Conservation (phyloP, 2,888 invertebrate species). For the Apamea epomidion region DNA sequence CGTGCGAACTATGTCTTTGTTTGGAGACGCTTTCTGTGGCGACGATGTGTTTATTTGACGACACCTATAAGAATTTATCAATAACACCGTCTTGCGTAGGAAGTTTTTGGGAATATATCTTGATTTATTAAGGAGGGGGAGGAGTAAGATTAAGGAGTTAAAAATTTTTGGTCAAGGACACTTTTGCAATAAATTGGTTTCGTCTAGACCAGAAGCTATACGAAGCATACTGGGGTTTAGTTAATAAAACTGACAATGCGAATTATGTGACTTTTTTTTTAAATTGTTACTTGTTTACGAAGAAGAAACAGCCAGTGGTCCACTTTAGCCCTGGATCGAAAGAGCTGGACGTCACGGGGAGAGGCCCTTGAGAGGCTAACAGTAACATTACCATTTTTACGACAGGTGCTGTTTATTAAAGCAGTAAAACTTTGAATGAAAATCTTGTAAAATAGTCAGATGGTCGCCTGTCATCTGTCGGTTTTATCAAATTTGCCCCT, state of each 20-base stretch:
- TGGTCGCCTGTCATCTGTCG: neutral
- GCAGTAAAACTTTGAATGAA: neutral
- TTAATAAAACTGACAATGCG: neutral
- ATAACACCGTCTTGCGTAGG: constrained; percentile 43
- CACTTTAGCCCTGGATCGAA: neutral
- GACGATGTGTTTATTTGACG: constrained; percentile 75
- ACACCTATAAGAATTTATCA: constrained; percentile 71
- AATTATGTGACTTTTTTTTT: neutral
- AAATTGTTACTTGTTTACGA: neutral
- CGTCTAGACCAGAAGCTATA: neutral
- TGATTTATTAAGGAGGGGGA: neutral
- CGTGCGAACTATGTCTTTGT: constrained; percentile 82
- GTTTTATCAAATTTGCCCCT: neutral
- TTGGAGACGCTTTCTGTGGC: constrained; percentile 71
- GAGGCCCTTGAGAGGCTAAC: neutral
- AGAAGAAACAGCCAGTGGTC: neutral
- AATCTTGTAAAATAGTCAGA: neutral
- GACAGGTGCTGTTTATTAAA: neutral
- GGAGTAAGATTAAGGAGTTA: neutral
- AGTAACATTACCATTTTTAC: neutral
- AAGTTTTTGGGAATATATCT: neutral
- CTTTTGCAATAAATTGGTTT: neutral
- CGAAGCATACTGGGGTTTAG: neutral
- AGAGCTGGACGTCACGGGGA: neutral
- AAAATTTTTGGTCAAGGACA: neutral